Percentiles rank a stretch among this genome's conserved stretches.
phyloP scores from a whole-genome alignment of 2,888 invertebrate species.

The Lacanobia oleracea region DNA sequence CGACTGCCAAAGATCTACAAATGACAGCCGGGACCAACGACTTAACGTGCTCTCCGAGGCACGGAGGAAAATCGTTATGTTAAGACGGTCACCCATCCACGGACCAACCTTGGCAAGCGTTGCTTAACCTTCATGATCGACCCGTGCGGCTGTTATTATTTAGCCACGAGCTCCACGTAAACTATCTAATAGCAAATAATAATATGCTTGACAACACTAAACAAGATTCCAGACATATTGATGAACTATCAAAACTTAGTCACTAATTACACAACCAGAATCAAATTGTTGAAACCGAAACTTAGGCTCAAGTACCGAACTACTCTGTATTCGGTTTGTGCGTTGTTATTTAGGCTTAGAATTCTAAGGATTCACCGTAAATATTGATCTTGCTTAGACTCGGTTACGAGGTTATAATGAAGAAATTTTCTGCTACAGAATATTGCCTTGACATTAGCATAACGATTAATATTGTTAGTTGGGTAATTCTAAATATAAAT shows the following conservation, averaged over 20 bases:
- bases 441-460: constrained; percentile 18
- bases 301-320: constrained; percentile 18
- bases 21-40: no score
- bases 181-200: constrained; percentile 1
- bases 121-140: no score
- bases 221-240: constrained; percentile 16
- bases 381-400: constrained; percentile 31
- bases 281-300: constrained; percentile 19
- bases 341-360: constrained; percentile 33
- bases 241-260: constrained; percentile 34
- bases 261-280: neutral
- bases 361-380: constrained; percentile 8
- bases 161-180: no score
- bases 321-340: constrained; percentile 41
- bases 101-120: no score
- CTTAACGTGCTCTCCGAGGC: no score
- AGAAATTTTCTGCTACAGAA: neutral
- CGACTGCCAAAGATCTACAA: no score
- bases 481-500: constrained; percentile 1
- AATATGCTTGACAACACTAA: neutral
- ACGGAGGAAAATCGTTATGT: no score
- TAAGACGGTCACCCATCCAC: no score
- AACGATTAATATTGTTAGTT: constrained; percentile 14
- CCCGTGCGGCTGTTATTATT: no score
- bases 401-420: constrained; percentile 25